Conservation (phyloP, 2,888 invertebrate species). For the Epinotia bilunana region DNA sequence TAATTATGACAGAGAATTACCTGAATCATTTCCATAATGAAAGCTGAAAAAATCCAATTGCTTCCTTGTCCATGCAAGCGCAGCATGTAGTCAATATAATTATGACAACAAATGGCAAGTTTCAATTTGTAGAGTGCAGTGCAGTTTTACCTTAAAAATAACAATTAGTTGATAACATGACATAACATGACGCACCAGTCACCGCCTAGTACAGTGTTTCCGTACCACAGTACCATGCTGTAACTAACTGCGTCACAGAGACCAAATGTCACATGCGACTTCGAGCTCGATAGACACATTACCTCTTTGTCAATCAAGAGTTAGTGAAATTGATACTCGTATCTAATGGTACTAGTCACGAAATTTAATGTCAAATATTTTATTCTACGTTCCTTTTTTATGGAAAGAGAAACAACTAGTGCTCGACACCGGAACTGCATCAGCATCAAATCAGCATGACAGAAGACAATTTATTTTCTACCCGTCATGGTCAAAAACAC, state of each 20-base stretch:
- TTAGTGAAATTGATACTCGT: too few relatives aligned
- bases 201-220: constrained; percentile 11
- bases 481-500: too few relatives aligned
- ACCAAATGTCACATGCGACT: background rate
- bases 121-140: background rate
- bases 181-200: constrained; percentile 23
- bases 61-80: background rate
- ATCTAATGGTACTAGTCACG: too few relatives aligned
- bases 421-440: too few relatives aligned
- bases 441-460: too few relatives aligned
- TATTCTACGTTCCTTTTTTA: too few relatives aligned
- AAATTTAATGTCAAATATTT: too few relatives aligned
- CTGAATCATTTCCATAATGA: background rate
- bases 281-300: background rate
- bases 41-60: background rate
- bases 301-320: background rate
- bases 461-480: too few relatives aligned
- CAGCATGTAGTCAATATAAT: background rate
- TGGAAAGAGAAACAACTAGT: too few relatives aligned
- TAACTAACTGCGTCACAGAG: background rate
- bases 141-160: background rate
- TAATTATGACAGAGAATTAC: too few relatives aligned
- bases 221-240: background rate
- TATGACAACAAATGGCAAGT: constrained; percentile 5
- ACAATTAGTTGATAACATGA: constrained; percentile 1